Evolutionary conservation across 1,140 invertebrate species (phyloP), one percentile per base, ranked within the genome.

Genomic region (Apolygus lucorum): DNA sequence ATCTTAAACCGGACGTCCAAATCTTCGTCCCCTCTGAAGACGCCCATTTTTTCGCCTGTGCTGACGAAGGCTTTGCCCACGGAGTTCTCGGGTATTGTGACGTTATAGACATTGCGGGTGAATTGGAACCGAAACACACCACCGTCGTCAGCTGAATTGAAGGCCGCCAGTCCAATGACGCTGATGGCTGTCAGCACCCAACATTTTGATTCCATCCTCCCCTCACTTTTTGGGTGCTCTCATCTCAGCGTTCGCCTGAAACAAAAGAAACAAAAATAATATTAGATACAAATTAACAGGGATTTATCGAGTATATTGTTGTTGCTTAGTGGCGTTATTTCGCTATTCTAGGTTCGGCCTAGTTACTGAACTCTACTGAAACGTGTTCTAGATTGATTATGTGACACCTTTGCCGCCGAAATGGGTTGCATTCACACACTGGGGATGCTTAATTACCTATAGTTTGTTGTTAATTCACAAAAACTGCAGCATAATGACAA

Each of bases 71-170:
- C 91, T 77, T 93, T 93, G 34, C 89, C 90, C 42, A 92, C 83
- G 71, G 92, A 92, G 81, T 93, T 97, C 81, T 98, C 95, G 8
- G 90, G 86, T 73, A 98, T 92, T 73, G 88, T 91, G 72, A 90
- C 91, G 84, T 97, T 96, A 85, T 97, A 98, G 0, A 83, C 76
- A 2, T 81, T 73, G 68, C 85, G 82, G 1, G 88, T 87, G 81
- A 97, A 97, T n/a, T 76, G 78, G 73, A 87, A 85, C 21, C 69
- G 26, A 21, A 42, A 24, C 17, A 22, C 2, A n/a, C n/a, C 66
- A 62, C 29, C 62, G 34, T 8, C 34, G 28, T 22, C 28, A 4
- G 25, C 28, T 26, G 27, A 34, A 14, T 8, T 25, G 1, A n/a
- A n/a, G 28, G n/a, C 22, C 2, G 26, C 65, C n/a, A 29, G 17